Evolutionary conservation across 1,140 invertebrate species (phyloP).

Genomic region (Harlomillsia oculata): DNA sequence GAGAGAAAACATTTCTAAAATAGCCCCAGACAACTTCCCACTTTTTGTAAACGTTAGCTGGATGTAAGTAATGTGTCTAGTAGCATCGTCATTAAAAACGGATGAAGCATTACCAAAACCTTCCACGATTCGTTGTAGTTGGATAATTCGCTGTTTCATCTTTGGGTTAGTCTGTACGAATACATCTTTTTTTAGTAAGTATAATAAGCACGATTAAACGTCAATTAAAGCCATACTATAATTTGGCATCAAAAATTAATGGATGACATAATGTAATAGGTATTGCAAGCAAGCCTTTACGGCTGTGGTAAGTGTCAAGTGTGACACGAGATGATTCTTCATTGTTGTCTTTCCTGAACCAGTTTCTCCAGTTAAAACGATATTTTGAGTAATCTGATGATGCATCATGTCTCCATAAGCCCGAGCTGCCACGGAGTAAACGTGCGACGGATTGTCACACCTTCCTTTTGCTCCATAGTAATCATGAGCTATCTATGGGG

Average conservation of each 20-base stretch:
- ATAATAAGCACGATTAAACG: not conserved
- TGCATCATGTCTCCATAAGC: constrained; percentile 76
- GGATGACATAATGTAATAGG: constrained; percentile 7
- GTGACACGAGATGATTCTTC: constrained; percentile 58
- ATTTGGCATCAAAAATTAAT: not conserved
- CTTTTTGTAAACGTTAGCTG: constrained; percentile 74
- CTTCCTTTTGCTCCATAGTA: too few species aligned
- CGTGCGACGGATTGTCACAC: constrained; percentile 80
- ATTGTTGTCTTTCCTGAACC: constrained; percentile 74
- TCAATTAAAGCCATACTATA: not conserved
- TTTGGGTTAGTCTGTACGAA: constrained; percentile 42
- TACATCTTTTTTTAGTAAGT: not conserved
- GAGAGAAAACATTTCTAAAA: constrained; percentile 73
- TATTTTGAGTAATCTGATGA: constrained; percentile 68
- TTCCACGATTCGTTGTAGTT: constrained; percentile 62
- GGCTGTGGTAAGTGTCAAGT: constrained; percentile 45
- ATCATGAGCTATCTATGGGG: not conserved
- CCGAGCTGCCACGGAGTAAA: constrained; percentile 76
- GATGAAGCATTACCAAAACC: constrained; percentile 75
- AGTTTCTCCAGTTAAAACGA: constrained; percentile 67
- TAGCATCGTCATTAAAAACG: constrained; percentile 73
- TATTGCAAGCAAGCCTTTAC: constrained; percentile 14
- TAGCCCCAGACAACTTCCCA: constrained; percentile 72
- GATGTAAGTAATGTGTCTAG: constrained; percentile 69
- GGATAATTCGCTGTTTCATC: constrained; percentile 58